Evolutionary conservation across 2,888 invertebrate genomes (phyloP).

Genomic region (Boloria selene): DNA sequence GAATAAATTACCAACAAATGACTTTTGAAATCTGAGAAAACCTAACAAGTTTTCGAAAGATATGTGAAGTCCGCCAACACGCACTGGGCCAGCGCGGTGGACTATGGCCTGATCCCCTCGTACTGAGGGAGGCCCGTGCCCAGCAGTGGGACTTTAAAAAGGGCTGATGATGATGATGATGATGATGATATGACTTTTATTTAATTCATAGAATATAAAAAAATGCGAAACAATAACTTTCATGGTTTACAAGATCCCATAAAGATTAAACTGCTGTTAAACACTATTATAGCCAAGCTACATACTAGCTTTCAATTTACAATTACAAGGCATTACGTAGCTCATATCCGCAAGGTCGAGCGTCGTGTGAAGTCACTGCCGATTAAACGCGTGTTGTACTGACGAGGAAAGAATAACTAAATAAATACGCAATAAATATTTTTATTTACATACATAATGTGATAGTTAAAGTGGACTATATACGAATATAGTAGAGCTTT

Average conservation of each 20-base stretch:
- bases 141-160: no score
- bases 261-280: constrained; percentile 5
- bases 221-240: neutral
- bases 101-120: no score
- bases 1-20: no score
- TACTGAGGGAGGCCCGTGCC: no score
- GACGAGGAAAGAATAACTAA: constrained; percentile 49
- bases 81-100: no score
- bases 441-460: constrained; percentile 5
- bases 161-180: no score
- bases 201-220: no score
- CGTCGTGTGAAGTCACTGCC: constrained; percentile 67
- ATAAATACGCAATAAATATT: constrained; percentile 22
- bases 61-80: no score
- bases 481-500: neutral
- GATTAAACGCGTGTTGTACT: constrained; percentile 52
- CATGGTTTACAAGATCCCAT: neutral
- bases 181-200: no score
- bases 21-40: no score
- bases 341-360: constrained; percentile 70
- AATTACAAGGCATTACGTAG: constrained; percentile 72
- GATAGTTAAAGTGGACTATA: neutral
- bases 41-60: no score
- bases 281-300: constrained; percentile 59
- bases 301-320: constrained; percentile 69